phyloP scores from a whole-genome alignment of 2,888 invertebrate species.

The Lithophane leautieri region DNA sequence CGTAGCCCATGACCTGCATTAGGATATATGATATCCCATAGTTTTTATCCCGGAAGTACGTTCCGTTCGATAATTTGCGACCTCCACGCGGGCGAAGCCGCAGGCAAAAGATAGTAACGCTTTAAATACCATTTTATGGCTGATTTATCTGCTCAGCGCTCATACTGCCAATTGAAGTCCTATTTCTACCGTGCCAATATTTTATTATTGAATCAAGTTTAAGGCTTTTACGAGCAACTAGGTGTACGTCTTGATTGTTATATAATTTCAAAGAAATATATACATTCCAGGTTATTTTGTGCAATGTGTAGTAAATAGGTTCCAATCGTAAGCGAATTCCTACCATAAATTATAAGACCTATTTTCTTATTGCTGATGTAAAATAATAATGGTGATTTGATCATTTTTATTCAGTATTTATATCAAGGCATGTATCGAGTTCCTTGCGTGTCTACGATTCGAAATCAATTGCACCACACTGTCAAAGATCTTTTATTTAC shows the following conservation, averaged over 20 bases:
- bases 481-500: slow-evolving; percentile 1
- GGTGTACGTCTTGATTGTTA: background rate
- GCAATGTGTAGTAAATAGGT: background rate
- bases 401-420: slow-evolving; percentile 16
- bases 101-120: background rate
- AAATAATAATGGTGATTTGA: slow-evolving; percentile 18
- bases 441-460: slow-evolving; percentile 9
- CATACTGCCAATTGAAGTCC: background rate
- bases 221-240: background rate
- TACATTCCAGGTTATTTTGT: background rate
- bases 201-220: slow-evolving; percentile 9
- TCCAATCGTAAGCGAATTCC: background rate
- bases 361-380: slow-evolving; percentile 9
- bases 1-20: too few species aligned
- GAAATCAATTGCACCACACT: slow-evolving; percentile 22
- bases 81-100: too few species aligned
- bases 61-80: too few species aligned
- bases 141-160: background rate
- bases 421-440: slow-evolving; percentile 19
- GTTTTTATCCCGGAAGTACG: too few species aligned
- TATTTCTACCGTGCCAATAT: slow-evolving; percentile 8
- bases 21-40: too few species aligned
- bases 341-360: slow-evolving; percentile 3
- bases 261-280: background rate
- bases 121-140: slow-evolving; percentile 10